A percentile compares a stretch with the other conserved stretches of the same genome.
Evolutionary conservation across 2,888 invertebrate species (phyloP).

Genomic region (Heliconius aoede): DNA sequence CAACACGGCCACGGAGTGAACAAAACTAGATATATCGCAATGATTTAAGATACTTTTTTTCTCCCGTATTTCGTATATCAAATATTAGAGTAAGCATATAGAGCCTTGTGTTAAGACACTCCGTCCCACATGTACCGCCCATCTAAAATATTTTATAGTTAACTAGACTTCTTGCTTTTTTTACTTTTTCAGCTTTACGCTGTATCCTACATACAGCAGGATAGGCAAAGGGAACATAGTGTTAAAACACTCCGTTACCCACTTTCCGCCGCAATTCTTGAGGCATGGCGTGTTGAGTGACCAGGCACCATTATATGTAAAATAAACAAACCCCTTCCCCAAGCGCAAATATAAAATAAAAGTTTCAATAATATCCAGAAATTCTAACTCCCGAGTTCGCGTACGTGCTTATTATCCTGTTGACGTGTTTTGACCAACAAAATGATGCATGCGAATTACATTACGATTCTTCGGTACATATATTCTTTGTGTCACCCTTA

Average conservation of each 20-base stretch:
- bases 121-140: background rate
- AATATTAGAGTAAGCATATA: background rate
- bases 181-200: no score
- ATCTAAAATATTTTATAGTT: background rate
- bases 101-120: background rate
- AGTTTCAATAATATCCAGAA: conserved; percentile 23
- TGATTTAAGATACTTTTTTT: background rate
- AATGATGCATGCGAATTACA: conserved; percentile 58
- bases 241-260: no score
- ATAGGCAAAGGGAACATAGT: no score
- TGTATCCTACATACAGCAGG: no score
- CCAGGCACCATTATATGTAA: no score
- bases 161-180: no score
- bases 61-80: background rate
- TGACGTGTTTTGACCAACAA: conserved; percentile 63
- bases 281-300: no score
- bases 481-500: conserved; percentile 32
- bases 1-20: conserved; percentile 45
- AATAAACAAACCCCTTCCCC: background rate
- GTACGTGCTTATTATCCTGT: conserved; percentile 61
- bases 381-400: conserved; percentile 30
- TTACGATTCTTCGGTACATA: conserved; percentile 37
- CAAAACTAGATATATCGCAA: conserved; percentile 48
- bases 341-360: background rate
- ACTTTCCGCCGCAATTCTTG: no score